phyloP scores from a whole-genome alignment of 2,113 vertebrate species.

The Pardalotus punctatus region DNA sequence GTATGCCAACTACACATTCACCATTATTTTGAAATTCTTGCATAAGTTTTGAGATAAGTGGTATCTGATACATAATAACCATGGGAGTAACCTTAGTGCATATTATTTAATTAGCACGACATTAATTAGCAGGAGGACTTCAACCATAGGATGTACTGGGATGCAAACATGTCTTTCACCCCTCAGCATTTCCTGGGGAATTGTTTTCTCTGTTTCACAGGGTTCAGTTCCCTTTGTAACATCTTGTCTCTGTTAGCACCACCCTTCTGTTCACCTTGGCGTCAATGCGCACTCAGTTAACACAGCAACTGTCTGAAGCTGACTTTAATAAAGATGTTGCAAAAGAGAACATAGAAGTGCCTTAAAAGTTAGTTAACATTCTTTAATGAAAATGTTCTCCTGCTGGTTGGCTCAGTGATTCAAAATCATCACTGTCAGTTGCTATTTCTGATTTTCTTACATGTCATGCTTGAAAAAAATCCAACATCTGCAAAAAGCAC shows the following conservation, averaged over 20 bases:
- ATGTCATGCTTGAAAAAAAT: background rate
- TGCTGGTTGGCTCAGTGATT: background rate
- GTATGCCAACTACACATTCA: background rate
- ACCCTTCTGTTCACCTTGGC: background rate
- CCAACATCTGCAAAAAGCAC: background rate
- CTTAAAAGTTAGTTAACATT: background rate
- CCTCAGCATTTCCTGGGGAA: background rate
- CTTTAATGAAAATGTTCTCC: background rate
- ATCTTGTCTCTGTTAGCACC: background rate
- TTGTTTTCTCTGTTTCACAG: background rate
- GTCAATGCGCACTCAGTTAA: background rate
- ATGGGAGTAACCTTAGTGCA: background rate
- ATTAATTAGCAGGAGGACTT: background rate
- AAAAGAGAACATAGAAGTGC: background rate
- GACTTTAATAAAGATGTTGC: background rate
- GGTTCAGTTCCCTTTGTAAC: background rate
- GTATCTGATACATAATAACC: background rate
- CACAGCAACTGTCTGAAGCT: background rate
- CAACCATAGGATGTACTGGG: background rate
- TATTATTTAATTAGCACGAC: background rate
- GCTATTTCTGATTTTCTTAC: background rate
- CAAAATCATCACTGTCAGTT: background rate
- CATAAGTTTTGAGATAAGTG: background rate
- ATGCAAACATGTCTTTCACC: background rate
- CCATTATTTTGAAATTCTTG: background rate